phyloP scores from a whole-genome alignment of 2,113 vertebrate species.

The Carlito syrichta region DNA sequence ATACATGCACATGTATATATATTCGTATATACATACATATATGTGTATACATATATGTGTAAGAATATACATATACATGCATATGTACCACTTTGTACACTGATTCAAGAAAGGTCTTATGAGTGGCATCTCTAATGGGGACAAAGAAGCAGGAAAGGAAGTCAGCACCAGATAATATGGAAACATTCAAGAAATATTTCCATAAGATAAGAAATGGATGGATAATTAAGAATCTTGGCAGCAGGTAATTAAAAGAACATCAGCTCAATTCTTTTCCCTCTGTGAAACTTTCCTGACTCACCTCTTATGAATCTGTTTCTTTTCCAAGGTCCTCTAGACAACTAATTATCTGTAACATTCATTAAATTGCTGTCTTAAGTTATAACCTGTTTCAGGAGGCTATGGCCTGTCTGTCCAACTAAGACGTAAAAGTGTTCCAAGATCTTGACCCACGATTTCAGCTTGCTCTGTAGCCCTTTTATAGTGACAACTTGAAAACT shows the following conservation, averaged over 20 bases:
- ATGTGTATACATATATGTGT: too few species aligned
- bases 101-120: too few species aligned
- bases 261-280: background rate
- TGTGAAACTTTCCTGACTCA: background rate
- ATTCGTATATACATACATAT: too few species aligned
- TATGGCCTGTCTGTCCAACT: background rate
- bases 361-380: background rate
- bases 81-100: too few species aligned
- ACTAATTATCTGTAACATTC: slow-evolving; percentile 27
- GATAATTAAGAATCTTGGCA: slow-evolving; percentile 18
- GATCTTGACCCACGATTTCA: background rate
- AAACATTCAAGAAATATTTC: slow-evolving; percentile 50
- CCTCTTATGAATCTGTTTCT: slow-evolving; percentile 31
- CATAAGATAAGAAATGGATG: background rate
- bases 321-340: slow-evolving; percentile 4
- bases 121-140: background rate
- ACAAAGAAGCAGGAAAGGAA: slow-evolving; percentile 4
- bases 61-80: too few species aligned
- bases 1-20: too few species aligned
- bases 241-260: slow-evolving; percentile 36
- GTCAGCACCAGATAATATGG: background rate
- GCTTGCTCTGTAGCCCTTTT: background rate
- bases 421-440: slow-evolving; percentile 17
- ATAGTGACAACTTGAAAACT: background rate
- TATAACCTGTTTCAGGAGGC: background rate